These are phyloP conservation scores for Carassius carassius DNA, from an alignment of 2,113 vertebrate genomes.

Conservation along the genomic window DNA sequence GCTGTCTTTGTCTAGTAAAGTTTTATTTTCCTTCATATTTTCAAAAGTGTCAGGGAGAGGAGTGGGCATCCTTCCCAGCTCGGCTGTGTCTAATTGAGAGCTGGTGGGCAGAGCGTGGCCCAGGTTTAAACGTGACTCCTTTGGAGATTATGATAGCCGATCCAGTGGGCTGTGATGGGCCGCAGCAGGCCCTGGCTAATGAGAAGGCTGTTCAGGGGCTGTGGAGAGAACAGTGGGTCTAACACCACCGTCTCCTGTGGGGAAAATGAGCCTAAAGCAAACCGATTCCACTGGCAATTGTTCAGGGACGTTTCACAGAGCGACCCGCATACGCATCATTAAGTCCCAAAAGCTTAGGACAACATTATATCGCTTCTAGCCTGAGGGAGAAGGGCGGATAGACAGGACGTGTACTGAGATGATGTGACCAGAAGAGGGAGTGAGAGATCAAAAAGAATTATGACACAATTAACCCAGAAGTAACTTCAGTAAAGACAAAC, in stretches of 20 bases:
- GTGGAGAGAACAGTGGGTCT: constrained; percentile 11
- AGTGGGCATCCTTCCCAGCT: not conserved
- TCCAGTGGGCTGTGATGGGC: constrained; percentile 29
- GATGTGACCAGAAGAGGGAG: constrained; percentile 17
- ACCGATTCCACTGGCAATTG: constrained; percentile 17
- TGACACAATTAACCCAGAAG: not conserved
- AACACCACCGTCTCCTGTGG: constrained; percentile 24
- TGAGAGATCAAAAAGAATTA: not conserved
- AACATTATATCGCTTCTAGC: constrained; percentile 15
- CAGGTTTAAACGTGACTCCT: constrained; percentile 36
- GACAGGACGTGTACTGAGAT: not conserved
- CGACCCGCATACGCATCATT: constrained; percentile 4
- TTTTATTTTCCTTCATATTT: constrained; percentile 25
- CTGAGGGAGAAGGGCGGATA: not conserved
- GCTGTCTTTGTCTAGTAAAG: not conserved
- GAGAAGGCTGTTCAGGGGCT: constrained; percentile 28
- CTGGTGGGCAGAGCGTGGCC: constrained; percentile 18
- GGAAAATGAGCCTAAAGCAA: constrained; percentile 45
- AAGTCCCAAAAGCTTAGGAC: constrained; percentile 12
- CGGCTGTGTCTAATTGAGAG: constrained; percentile 21
- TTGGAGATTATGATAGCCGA: constrained; percentile 21
- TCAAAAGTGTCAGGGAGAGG: not conserved
- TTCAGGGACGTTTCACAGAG: constrained; percentile 40
- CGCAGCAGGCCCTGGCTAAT: constrained; percentile 33
- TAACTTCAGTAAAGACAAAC: not conserved